A percentile compares a stretch with the other conserved stretches of the same genome.
Conservation (phyloP, 2,888 invertebrate species). For the Cataglyphis cursor region DNA sequence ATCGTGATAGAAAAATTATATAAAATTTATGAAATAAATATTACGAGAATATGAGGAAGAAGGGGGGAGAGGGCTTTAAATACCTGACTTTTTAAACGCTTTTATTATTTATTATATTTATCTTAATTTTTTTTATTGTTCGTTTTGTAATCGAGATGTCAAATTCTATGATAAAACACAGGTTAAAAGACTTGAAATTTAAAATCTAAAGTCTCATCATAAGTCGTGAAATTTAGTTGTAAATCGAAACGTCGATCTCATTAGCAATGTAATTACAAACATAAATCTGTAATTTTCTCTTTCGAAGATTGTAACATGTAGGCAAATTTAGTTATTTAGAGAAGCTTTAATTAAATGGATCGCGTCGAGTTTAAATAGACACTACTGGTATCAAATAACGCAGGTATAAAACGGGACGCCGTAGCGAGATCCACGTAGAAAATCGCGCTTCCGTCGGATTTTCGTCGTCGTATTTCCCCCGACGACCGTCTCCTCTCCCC, state of each 20-base stretch:
- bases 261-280: background rate
- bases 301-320: background rate
- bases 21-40: background rate
- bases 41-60: background rate
- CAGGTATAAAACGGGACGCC: constrained; percentile 2
- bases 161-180: background rate
- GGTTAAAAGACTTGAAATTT: background rate
- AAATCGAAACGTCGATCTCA: background rate
- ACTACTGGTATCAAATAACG: background rate
- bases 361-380: background rate
- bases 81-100: background rate
- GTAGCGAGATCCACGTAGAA: constrained; percentile 64
- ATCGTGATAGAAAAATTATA: background rate
- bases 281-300: background rate
- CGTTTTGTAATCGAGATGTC: background rate
- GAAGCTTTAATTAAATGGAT: background rate
- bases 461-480: constrained; percentile 68
- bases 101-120: background rate
- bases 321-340: background rate
- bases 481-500: constrained; percentile 16
- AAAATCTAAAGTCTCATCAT: background rate
- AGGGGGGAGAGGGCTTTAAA: background rate
- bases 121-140: background rate
- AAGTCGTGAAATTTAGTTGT: background rate
- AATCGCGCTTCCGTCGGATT: constrained; percentile 70